Evolutionary conservation across 1,140 invertebrate genomes (phyloP).

Genomic region (Diplogasteroides magnus): DNA sequence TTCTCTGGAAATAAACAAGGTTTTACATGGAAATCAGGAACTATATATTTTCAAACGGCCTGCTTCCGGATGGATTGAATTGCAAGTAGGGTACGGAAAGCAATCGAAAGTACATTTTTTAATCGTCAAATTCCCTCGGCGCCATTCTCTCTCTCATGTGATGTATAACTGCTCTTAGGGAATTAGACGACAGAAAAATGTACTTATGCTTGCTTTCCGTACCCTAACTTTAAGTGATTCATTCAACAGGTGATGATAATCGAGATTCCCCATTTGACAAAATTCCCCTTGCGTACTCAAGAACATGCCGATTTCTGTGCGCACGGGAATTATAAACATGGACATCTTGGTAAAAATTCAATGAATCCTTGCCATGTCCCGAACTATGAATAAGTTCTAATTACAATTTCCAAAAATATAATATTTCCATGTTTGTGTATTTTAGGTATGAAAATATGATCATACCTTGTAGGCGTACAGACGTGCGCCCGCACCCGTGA

Average conservation of each 20-base stretch:
- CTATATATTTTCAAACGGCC: not conserved
- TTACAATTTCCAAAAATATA: not conserved
- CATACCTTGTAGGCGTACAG: constrained; percentile 41
- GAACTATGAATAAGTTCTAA: too few relatives aligned
- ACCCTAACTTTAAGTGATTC: too few relatives aligned
- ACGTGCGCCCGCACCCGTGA: constrained; percentile 32
- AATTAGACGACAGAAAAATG: not conserved
- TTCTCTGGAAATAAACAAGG: constrained; percentile 29
- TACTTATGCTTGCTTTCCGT: too few relatives aligned
- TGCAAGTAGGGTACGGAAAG: too few relatives aligned
- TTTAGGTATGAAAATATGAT: not conserved
- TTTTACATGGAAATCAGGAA: not conserved
- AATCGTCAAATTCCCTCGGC: not conserved
- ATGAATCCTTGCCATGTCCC: too few relatives aligned
- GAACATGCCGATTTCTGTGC: not conserved
- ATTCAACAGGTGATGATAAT: too few relatives aligned
- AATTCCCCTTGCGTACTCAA: not conserved
- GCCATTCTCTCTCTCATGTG: not conserved
- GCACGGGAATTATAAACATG: not conserved
- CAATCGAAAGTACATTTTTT: not conserved
- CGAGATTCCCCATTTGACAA: too few relatives aligned
- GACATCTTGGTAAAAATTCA: too few relatives aligned
- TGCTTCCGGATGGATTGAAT: too few relatives aligned
- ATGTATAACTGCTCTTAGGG: not conserved
- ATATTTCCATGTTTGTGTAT: not conserved